Evolutionary conservation across 2,113 vertebrate genomes (phyloP), one percentile per base, ranked within the genome.

Genomic region (Casuarius casuarius): DNA sequence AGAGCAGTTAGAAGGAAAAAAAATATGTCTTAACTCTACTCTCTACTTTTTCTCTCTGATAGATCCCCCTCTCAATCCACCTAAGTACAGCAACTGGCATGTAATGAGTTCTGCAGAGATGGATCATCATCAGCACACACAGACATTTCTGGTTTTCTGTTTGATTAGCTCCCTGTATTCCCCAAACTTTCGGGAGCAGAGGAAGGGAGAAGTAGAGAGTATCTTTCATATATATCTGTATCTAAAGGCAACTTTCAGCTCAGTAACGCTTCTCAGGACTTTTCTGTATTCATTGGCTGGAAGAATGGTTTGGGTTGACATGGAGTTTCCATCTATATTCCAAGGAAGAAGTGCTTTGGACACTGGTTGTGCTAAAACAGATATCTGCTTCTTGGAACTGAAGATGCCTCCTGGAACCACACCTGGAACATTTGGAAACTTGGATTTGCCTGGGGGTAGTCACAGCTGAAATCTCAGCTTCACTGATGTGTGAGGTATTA

Each of bases 341-440:
- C 74, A 78, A 86, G 84, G 56, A 93, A 92, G 91, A 94, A 89
- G 76, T 31, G 3, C 82, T 83, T 92, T 96, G 91, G 87, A 77
- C 68, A 12, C 25, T 40, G 38, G n/a, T 83, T 97, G 74, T 94
- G 87, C 67, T 95, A 88, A 44, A 46, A 73, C 15, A 85, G 46
- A 87, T 75, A 15, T 88, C 81, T 94, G 93, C 93, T 94, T 94
- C 84, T 66, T 95, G 92, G 94, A 91, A 94, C 68, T 26, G 77
- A 95, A 92, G 92, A 97, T 61, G 83, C 80, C 92, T 94, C 73
- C 84, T 96, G 96, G 93, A 94, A 93, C 90, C 71, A 94, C 63
- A 94, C 77, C 90, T 95, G 86, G 93, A 89, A 95, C 83, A 89
- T 94, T 56, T 94, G 93, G 95, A 96, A 96, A 96, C 59, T 95